Evolutionary conservation across 1,140 invertebrate genomes (phyloP).

Genomic region (Brachionus manjavacas): DNA sequence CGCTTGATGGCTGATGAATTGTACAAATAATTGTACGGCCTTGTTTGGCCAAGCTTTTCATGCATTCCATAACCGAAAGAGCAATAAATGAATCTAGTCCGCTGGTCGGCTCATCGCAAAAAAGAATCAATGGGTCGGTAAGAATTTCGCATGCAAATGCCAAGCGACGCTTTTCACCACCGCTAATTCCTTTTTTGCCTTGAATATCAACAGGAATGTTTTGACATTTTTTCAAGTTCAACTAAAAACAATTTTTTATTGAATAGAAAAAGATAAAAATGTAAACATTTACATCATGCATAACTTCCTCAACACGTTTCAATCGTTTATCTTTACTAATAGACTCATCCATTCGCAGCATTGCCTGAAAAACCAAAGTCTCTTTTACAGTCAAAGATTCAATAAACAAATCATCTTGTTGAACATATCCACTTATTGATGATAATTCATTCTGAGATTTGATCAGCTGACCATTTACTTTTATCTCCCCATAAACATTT

Average conservation of each 20-base stretch:
- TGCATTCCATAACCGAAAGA: constrained; percentile 76
- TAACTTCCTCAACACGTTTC: constrained; percentile 79
- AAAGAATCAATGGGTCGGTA: constrained; percentile 86
- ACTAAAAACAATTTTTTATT: constrained; percentile 57
- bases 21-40: constrained; percentile 88
- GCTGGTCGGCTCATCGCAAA: constrained; percentile 93
- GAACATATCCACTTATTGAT: constrained; percentile 79
- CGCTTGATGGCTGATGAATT: constrained; percentile 91
- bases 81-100: constrained; percentile 88
- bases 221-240: constrained; percentile 74
- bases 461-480: constrained; percentile 54
- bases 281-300: constrained; percentile 67
- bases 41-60: constrained; percentile 65
- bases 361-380: constrained; percentile 59
- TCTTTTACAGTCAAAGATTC: constrained; percentile 61
- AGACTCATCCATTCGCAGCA: constrained; percentile 76
- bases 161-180: constrained; percentile 89
- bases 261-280: neutral
- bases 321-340: constrained; percentile 72
- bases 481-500: constrained; percentile 66
- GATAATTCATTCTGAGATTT: constrained; percentile 13
- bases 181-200: constrained; percentile 81
- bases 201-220: neutral
- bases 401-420: constrained; percentile 69
- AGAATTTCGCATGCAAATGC: constrained; percentile 90